phyloP scores from a whole-genome alignment of 2,888 invertebrate species.

The Heliconius ismenius region DNA sequence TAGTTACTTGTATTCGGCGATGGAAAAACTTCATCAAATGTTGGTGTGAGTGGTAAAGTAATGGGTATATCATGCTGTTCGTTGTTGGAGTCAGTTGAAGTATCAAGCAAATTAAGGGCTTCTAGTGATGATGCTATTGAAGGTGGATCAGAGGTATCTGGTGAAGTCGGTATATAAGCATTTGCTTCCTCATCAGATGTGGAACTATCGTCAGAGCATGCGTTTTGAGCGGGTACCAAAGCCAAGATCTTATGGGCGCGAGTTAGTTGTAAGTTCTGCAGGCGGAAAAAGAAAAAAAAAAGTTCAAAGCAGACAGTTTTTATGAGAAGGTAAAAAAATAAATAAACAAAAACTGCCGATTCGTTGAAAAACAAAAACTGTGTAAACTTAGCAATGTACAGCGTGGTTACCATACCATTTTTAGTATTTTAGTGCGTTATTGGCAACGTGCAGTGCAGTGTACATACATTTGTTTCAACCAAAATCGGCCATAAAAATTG shows the following conservation, averaged over 20 bases:
- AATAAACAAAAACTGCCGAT: conserved; percentile 17
- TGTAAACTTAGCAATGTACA: conserved; percentile 32
- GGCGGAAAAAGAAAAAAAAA: conserved; percentile 12
- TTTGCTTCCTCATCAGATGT: conserved; percentile 11
- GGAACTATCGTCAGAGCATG: conserved; percentile 11
- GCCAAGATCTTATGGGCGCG: conserved; percentile 5
- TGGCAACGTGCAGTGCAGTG: conserved; percentile 33
- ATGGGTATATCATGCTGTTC: conserved; percentile 24
- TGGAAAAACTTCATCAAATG: conserved; percentile 39
- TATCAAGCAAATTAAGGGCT: conserved; percentile 38
- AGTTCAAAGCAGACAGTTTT: conserved; percentile 20
- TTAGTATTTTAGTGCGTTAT: too few species aligned
- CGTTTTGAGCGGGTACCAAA: neutral
- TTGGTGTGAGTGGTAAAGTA: conserved; percentile 37
- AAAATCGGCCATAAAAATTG: conserved; percentile 22
- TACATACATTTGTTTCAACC: conserved; percentile 31
- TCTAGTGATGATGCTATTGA: conserved; percentile 36
- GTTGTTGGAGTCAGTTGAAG: conserved; percentile 33
- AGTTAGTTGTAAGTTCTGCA: conserved; percentile 10
- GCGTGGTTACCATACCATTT: conserved; percentile 15
- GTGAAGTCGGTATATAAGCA: conserved; percentile 10
- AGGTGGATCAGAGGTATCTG: conserved; percentile 7
- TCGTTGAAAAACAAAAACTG: conserved; percentile 21
- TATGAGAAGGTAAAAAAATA: conserved; percentile 28
- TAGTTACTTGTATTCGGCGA: conserved; percentile 39